Percentiles rank a stretch among this genome's conserved stretches.
Evolutionary conservation across 2,888 invertebrate genomes (phyloP).

Genomic region (Gymnosoma rotundatum): DNA sequence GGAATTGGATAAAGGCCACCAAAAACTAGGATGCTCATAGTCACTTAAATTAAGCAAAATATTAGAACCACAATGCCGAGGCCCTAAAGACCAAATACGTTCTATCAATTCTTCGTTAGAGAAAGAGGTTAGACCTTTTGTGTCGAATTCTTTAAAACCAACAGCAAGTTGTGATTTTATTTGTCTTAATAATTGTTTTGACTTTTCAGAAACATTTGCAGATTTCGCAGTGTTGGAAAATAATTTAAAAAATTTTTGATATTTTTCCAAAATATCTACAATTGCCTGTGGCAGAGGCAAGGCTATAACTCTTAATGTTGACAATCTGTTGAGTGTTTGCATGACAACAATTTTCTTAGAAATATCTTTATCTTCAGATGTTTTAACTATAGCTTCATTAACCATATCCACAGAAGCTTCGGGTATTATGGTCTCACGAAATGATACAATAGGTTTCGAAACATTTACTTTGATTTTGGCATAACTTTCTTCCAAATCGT

Average conservation of each 20-base stretch:
- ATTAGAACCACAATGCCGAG: slow-evolving; percentile 94
- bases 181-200: slow-evolving; percentile 72
- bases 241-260: slow-evolving; percentile 87
- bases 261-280: slow-evolving; percentile 87
- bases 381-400: slow-evolving; percentile 90
- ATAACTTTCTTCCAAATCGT: slow-evolving; percentile 92
- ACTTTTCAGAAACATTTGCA: slow-evolving; percentile 78
- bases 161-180: slow-evolving; percentile 84
- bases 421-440: slow-evolving; percentile 95
- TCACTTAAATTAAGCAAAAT: slow-evolving; percentile 91
- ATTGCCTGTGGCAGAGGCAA: slow-evolving; percentile 89
- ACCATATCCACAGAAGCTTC: slow-evolving; percentile 92
- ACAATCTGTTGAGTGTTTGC: slow-evolving; percentile 88
- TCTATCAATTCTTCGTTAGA: slow-evolving; percentile 84
- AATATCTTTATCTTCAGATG: slow-evolving; percentile 82
- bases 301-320: slow-evolving; percentile 88
- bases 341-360: slow-evolving; percentile 84
- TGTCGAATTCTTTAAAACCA: slow-evolving; percentile 85
- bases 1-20: slow-evolving; percentile 81
- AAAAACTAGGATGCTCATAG: slow-evolving; percentile 86
- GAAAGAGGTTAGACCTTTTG: slow-evolving; percentile 82
- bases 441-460: slow-evolving; percentile 97
- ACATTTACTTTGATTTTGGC: slow-evolving; percentile 94
- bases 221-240: slow-evolving; percentile 74
- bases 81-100: slow-evolving; percentile 96